These are phyloP conservation scores for Ammospiza caudacuta DNA, from an alignment of 2,113 vertebrate genomes.

Conservation along the genomic window DNA sequence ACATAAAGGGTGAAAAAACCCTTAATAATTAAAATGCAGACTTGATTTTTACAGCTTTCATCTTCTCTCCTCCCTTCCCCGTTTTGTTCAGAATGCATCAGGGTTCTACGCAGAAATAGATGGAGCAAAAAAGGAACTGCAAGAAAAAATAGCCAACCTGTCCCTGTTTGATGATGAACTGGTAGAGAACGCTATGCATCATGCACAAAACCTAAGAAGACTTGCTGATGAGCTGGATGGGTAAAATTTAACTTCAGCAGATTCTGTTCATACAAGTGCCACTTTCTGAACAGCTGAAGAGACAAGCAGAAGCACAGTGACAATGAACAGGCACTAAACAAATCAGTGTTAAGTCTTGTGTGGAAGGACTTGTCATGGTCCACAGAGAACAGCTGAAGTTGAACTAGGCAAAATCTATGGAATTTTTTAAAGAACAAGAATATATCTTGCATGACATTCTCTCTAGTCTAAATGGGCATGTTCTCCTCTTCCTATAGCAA, in stretches of 20 bases:
- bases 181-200: slow-evolving; percentile 82
- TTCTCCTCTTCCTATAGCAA: neutral
- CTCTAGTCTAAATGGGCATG: neutral
- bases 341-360: neutral
- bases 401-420: neutral
- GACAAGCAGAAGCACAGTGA: neutral
- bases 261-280: neutral
- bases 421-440: neutral
- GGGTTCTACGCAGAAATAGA: slow-evolving; percentile 92
- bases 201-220: slow-evolving; percentile 80
- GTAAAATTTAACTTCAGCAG: slow-evolving; percentile 71
- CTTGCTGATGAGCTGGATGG: slow-evolving; percentile 82
- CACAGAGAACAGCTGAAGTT: neutral
- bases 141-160: slow-evolving; percentile 81
- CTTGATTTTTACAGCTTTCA: neutral
- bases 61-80: neutral
- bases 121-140: slow-evolving; percentile 83
- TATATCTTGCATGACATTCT: neutral
- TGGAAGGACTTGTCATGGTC: neutral
- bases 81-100: slow-evolving; percentile 81
- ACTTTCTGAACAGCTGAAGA: neutral
- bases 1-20: neutral
- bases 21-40: neutral
- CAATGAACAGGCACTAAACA: neutral
- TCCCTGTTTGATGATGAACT: slow-evolving; percentile 81